Evolutionary conservation across 2,888 invertebrate species (phyloP), one percentile per base, ranked within the genome.

Genomic region (Erebia epiphron): DNA sequence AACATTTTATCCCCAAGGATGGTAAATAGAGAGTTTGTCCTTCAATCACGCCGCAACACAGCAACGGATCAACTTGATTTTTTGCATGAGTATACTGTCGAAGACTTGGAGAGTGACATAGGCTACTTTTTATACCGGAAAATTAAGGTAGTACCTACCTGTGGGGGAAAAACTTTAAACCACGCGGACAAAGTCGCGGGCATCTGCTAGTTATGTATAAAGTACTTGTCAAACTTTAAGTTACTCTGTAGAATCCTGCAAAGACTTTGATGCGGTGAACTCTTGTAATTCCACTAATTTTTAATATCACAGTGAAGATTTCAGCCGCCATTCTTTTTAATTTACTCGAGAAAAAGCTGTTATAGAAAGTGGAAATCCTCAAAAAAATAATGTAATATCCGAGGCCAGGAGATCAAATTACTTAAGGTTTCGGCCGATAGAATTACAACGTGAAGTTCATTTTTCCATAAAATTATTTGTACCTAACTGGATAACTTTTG

Each of bases 251-350:
- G 1, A 9, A 16, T 54, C 16, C 10, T 10, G 52, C 1, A 54
- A 54, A 16, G 16, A 16, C 8, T 50, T 50, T 11, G 13, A n/a
- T 26, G 21, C 11, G 13, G 13, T 13, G 21, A 26, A 58, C 26
- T 58, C 35, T 8, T 18, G 56, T 8, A 21, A 7, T 26, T 58
- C 14, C 8, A 35, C 56, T 58, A 58, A 58, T 58, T 58, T 58
- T 58, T 58, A 58, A 58, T 58, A 58, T 35, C 58, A 58, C 5
- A 41, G 26, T 35, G 41, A 58, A 57, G 35, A 58, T 58, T 56
- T 21, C 58, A 35, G 41, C 35, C 35, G 35, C 35, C 58, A 58
- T 58, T 58, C 35, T 35, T 58, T 58, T 58, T 35, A 58, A 58
- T 58, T 58, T 58, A 58, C 26, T 35, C 8, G 13, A 13, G 58